Evolutionary conservation across 2,113 vertebrate species (phyloP).

Genomic region (Macroglossus sobrinus): DNA sequence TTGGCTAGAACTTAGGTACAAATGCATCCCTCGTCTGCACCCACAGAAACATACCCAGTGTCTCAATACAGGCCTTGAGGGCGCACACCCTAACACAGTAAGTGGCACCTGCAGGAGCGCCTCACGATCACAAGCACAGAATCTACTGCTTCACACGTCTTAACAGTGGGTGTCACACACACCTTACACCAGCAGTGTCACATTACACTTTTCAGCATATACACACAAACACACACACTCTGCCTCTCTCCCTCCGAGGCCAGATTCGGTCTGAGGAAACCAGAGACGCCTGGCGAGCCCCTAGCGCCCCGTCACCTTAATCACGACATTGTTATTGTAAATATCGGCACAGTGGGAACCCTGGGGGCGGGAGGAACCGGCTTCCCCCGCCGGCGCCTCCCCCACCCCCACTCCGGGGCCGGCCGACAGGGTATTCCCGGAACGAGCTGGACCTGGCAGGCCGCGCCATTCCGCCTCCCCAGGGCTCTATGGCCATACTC

Average conservation of each 20-base stretch:
- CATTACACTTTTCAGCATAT: slow-evolving; percentile 40
- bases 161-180: slow-evolving; percentile 58
- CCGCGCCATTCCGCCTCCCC: slow-evolving; percentile 32
- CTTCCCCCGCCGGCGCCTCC: slow-evolving; percentile 41
- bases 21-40: background rate
- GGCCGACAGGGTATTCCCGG: slow-evolving; percentile 49
- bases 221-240: background rate
- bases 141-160: slow-evolving; percentile 35
- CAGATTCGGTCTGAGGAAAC: background rate
- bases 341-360: background rate
- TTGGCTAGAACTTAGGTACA: background rate
- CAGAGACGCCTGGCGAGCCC: background rate
- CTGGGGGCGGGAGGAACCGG: background rate
- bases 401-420: slow-evolving; percentile 45
- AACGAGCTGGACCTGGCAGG: slow-evolving; percentile 63
- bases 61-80: slow-evolving; percentile 9
- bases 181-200: slow-evolving; percentile 54
- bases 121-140: slow-evolving; percentile 35
- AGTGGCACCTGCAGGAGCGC: slow-evolving; percentile 51
- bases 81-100: slow-evolving; percentile 58
- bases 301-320: background rate
- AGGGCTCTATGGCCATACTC: background rate
- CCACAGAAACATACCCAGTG: slow-evolving; percentile 10
- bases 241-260: background rate
- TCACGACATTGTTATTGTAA: slow-evolving; percentile 51